Evolutionary conservation across 2,113 vertebrate species (phyloP), one percentile per base, ranked within the genome.

Genomic region (Oncorhynchus keta): DNA sequence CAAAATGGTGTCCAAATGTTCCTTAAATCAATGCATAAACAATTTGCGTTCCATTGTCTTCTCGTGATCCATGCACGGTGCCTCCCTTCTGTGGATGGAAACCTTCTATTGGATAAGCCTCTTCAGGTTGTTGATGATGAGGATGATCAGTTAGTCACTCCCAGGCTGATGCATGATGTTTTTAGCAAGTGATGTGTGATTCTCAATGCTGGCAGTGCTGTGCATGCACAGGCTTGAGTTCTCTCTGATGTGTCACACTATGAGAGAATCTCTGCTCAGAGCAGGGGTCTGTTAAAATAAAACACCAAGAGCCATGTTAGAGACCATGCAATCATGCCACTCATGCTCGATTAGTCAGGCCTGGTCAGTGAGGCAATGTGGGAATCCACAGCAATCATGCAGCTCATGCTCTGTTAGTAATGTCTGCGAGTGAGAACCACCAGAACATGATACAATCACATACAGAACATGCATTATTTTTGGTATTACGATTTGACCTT

Each of bases 261-360:
- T 85, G 79, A 94, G 92, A 76, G 92, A 84, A 76, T 88, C 92
- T 81, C 93, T 92, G 91, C 93, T 93, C 90, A 90, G 91, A 72
- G 91, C 89, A 78, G 85, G 70, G 88, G 88, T 93, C 93, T 94
- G 92, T 93, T 84, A 89, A 86, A 72, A 72, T 81, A 87, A 87
- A 81, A 93, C 86, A 94, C 75, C 83, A 75, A 92, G 79, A 92
- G 87, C 83, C 85, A 88, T 68, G 73, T 93, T 92, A 93, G 90
- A 86, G 32, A 84, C 72, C 51, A 35, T 30, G 75, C 64, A 70
- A 73, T 82, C 75, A 83, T 73, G 84, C 32, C 35, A 75, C 81
- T 57, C 76, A 74, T 83, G 88, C 80, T 24, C 5, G 4, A 77
- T 87, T 76, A 90, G 76, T 82, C 30, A 67, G 57, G 79, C 35